These are phyloP conservation scores for Andrena minutula DNA, from an alignment of 2,888 invertebrate species.

Conservation along the genomic window DNA sequence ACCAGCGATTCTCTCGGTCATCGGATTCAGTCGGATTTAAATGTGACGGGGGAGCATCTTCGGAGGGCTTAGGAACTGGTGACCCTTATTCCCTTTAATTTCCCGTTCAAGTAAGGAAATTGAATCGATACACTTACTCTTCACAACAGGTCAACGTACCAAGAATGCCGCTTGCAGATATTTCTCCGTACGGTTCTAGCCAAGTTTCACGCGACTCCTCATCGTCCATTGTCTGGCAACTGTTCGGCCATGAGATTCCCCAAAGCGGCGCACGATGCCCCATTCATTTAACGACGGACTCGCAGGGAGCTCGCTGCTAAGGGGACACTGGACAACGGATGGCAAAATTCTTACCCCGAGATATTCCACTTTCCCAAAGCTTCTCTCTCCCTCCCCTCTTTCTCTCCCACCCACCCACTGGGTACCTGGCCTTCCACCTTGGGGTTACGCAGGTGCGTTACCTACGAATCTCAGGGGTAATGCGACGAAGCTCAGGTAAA, in stretches of 20 bases:
- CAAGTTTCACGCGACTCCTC: too few species aligned
- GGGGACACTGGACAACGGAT: conserved; percentile 31
- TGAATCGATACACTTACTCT: too few species aligned
- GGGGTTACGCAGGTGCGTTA: conserved; percentile 34
- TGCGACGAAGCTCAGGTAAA: conserved; percentile 21
- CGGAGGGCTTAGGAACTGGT: too few species aligned
- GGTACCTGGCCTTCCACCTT: conserved; percentile 48
- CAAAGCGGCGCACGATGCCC: conserved; percentile 43
- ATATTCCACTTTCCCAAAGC: conserved; percentile 37
- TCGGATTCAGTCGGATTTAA: too few species aligned
- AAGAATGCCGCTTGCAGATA: conserved; percentile 32
- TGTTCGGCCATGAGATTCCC: conserved; percentile 39
- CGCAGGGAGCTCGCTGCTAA: conserved; percentile 40
- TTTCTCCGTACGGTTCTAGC: conserved; percentile 27
- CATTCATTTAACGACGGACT: conserved; percentile 28
- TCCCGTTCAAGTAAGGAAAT: too few species aligned
- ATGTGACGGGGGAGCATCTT: too few species aligned
- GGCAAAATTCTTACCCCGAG: conserved; percentile 39
- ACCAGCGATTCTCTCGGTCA: too few species aligned
- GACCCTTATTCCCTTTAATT: too few species aligned
- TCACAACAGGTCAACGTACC: too few species aligned
- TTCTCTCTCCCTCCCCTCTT: conserved; percentile 21
- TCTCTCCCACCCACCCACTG: background rate
- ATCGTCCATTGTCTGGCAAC: conserved; percentile 1
- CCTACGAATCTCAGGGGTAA: conserved; percentile 38